Conservation (phyloP, 2,888 invertebrate species). For the Parasteatoda lunata region DNA sequence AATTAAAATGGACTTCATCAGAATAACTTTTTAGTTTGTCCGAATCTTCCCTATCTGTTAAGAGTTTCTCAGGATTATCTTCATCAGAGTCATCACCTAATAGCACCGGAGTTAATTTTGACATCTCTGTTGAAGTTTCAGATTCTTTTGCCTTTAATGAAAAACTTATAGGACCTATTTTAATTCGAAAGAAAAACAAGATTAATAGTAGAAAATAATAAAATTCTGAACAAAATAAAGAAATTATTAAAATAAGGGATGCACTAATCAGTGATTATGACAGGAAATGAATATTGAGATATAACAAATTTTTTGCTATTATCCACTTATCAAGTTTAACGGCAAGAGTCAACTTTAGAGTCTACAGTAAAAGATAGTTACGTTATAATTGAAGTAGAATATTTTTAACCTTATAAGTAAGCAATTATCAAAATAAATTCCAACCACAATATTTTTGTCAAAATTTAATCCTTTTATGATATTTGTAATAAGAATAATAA, state of each 20-base stretch:
- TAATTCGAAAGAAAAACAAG: not conserved
- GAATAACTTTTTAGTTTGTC: conserved; percentile 72
- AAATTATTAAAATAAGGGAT: not conserved
- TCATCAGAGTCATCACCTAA: conserved; percentile 78
- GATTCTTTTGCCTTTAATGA: conserved; percentile 88
- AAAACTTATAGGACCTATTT: conserved; percentile 84
- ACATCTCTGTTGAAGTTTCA: conserved; percentile 79
- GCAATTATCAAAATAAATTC: too few relatives aligned
- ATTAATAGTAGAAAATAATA: not conserved
- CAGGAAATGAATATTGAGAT: too few relatives aligned
- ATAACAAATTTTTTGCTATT: too few relatives aligned
- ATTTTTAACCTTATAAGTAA: too few relatives aligned
- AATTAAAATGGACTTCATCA: conserved; percentile 49
- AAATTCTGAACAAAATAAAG: not conserved
- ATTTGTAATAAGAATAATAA: too few relatives aligned
- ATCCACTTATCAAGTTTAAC: too few relatives aligned
- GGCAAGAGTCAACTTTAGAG: too few relatives aligned
- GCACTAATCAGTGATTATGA: not conserved
- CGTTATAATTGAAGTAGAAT: too few relatives aligned
- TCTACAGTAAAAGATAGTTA: too few relatives aligned
- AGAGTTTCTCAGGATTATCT: conserved; percentile 58
- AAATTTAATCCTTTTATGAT: too few relatives aligned
- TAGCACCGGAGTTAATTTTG: conserved; percentile 81
- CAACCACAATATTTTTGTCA: too few relatives aligned
- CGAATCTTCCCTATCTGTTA: conserved; percentile 67